phyloP scores from a whole-genome alignment of 2,113 vertebrate species.

The Eublepharis macularius region DNA sequence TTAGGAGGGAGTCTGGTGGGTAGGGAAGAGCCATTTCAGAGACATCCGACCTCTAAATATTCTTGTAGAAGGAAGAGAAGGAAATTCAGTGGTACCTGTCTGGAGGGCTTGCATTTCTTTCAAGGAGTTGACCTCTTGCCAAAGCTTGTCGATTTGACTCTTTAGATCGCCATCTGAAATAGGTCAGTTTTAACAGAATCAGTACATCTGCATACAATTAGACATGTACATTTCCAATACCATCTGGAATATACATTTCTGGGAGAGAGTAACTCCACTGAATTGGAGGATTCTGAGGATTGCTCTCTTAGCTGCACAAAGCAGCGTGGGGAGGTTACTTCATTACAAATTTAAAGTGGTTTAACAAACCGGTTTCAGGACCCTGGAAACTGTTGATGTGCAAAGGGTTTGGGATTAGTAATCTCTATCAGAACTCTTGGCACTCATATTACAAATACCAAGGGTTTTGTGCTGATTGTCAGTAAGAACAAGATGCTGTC shows the following conservation, averaged over 20 bases:
- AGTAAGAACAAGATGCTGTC: too few relatives aligned
- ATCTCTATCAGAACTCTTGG: too few relatives aligned
- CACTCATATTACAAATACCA: not conserved
- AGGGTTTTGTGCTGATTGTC: not conserved
- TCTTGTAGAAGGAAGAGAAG: not conserved
- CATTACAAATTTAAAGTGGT: too few relatives aligned
- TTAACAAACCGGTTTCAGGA: too few relatives aligned
- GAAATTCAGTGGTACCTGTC: conserved; percentile 80
- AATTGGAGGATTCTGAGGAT: not conserved
- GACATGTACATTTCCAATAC: accelerated
- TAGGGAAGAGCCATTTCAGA: not conserved
- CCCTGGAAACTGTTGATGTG: too few relatives aligned
- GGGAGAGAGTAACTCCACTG: not conserved
- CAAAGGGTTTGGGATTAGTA: too few relatives aligned
- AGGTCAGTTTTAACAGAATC: not conserved
- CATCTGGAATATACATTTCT: not conserved
- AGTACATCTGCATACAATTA: not conserved
- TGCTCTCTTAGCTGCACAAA: too few relatives aligned
- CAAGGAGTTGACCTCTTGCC: conserved; percentile 94
- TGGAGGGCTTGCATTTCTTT: conserved; percentile 96
- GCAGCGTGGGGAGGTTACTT: too few relatives aligned
- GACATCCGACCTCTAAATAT: not conserved
- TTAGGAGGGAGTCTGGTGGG: too few relatives aligned
- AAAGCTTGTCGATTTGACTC: conserved; percentile 89
- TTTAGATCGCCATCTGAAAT: conserved; percentile 82